Percentiles rank a stretch among this genome's conserved stretches.
These are phyloP conservation scores for Phragmatobia fuliginosa DNA, from an alignment of 2,888 invertebrate genomes.

Conservation along the genomic window DNA sequence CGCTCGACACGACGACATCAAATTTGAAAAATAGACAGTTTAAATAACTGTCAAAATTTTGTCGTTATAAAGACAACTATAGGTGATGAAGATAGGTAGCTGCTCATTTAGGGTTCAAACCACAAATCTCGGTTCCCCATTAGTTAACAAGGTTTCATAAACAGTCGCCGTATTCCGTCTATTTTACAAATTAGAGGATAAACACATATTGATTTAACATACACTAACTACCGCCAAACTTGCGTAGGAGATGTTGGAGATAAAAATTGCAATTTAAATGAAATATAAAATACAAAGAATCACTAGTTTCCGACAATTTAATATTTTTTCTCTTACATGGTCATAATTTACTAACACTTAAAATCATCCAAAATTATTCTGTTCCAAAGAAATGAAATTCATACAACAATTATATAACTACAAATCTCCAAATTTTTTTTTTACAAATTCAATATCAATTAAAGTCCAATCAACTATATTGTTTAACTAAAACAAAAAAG, in stretches of 20 bases:
- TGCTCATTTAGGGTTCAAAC: neutral
- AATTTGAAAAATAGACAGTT: neutral
- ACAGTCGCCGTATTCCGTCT: neutral
- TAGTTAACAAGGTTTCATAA: neutral
- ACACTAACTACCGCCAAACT: no score
- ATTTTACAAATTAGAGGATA: neutral
- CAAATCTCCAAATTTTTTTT: neutral
- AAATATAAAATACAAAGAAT: neutral
- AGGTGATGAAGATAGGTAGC: neutral
- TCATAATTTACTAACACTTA: neutral
- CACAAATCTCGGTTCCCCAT: neutral
- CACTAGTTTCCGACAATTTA: neutral
- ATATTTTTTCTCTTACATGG: neutral
- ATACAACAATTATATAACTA: neutral
- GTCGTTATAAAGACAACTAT: neutral
- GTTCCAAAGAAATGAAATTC: neutral
- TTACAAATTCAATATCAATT: neutral
- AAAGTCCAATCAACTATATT: neutral
- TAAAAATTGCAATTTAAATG: no score
- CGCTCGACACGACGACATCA: no score
- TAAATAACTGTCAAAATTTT: neutral
- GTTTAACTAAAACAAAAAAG: constrained; percentile 1
- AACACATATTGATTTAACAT: no score
- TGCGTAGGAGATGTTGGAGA: no score
- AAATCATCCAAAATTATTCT: neutral